Evolutionary conservation across 2,113 vertebrate species (phyloP).

Genomic region (Mesocricetus auratus): DNA sequence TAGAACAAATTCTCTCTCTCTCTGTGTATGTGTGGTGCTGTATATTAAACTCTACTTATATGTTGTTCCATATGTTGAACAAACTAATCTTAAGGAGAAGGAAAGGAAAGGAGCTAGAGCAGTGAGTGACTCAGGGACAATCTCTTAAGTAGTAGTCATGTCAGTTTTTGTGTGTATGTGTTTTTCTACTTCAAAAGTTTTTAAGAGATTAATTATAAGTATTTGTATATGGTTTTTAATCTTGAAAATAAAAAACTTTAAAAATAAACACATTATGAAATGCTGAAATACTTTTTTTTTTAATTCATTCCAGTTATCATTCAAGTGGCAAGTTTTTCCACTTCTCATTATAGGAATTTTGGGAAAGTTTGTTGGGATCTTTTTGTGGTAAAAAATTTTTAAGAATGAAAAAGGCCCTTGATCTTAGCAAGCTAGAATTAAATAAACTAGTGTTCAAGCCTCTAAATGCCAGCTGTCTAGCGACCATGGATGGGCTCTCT

Average conservation of each 20-base stretch:
- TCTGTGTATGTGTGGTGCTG: neutral
- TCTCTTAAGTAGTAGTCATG: neutral
- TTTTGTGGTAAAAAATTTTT: constrained; percentile 43
- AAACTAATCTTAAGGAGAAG: constrained; percentile 23
- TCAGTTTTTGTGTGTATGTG: neutral
- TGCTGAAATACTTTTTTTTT: neutral
- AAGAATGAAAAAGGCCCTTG: constrained; percentile 32
- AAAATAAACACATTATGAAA: neutral
- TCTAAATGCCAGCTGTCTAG: constrained; percentile 39
- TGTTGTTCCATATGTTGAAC: neutral
- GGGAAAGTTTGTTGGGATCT: neutral
- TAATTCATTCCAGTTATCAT: neutral
- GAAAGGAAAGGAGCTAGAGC: neutral
- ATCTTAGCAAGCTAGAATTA: neutral
- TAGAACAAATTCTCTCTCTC: neutral
- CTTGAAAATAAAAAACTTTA: neutral
- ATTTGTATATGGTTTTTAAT: constrained; percentile 32
- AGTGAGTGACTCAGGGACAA: neutral
- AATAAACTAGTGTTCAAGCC: constrained; percentile 56
- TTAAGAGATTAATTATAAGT: neutral
- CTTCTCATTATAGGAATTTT: constrained; percentile 44
- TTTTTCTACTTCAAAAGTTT: neutral
- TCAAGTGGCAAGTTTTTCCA: neutral
- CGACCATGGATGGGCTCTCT: neutral
- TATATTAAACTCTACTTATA: neutral